Evolutionary conservation across 92 coral and sea anemone genomes (phyloP).

Genomic region (Phenganax subtilis): DNA sequence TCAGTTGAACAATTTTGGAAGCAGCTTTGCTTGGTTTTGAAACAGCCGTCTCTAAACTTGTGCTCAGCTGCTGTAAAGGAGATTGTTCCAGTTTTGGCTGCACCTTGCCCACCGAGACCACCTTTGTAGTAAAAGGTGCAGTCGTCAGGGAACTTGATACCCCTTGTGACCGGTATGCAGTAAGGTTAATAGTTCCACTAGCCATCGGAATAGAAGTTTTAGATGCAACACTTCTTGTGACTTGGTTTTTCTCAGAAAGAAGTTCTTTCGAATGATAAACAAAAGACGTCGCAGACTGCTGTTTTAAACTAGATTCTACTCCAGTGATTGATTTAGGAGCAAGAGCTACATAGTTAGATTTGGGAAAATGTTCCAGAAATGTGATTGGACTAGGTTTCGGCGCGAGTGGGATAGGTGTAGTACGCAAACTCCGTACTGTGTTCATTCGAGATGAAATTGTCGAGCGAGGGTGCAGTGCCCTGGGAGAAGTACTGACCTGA

Average conservation of each 20-base stretch:
- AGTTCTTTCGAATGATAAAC: constrained; percentile 7
- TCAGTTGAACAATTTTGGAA: constrained; percentile 9
- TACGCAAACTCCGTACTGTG: background rate
- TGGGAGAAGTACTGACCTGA: background rate
- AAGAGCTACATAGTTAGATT: background rate
- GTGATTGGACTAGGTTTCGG: constrained; percentile 22
- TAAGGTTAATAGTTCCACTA: background rate
- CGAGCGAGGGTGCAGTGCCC: background rate
- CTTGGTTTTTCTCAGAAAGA: background rate
- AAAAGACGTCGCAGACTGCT: background rate
- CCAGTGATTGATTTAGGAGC: constrained; percentile 24
- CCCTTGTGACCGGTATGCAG: background rate
- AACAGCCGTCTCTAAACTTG: background rate
- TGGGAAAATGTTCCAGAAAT: background rate
- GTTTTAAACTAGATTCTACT: background rate
- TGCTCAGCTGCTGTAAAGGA: background rate
- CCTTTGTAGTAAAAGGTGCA: constrained; percentile 4
- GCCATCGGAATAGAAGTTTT: background rate
- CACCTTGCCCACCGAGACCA: background rate
- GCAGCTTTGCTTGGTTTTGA: background rate
- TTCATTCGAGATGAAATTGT: constrained; percentile 1
- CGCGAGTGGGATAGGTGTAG: constrained; percentile 19
- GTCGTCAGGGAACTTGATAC: background rate
- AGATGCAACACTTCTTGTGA: constrained; percentile 3
- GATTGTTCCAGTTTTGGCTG: background rate